Evolutionary conservation across 1,140 invertebrate genomes (phyloP).

Genomic region (Physella acuta): DNA sequence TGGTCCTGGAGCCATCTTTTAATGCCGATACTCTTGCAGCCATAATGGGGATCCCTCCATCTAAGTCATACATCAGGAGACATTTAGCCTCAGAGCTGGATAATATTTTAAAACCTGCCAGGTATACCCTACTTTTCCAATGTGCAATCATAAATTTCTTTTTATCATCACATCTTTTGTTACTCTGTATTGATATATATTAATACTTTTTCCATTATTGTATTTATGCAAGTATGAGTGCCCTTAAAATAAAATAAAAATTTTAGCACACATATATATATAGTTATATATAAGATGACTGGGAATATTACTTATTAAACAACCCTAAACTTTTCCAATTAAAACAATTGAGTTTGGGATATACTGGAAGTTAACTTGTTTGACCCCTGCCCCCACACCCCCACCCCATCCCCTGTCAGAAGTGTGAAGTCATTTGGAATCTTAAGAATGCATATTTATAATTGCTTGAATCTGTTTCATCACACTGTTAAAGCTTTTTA

Average conservation of each 20-base stretch:
- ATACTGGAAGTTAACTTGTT: background rate
- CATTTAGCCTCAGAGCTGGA: conserved; percentile 88
- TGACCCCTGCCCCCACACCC: no score
- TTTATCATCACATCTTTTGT: no score
- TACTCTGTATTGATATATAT: no score
- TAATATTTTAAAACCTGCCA: conserved; percentile 83
- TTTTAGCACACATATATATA: conserved; percentile 10
- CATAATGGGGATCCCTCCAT: conserved; percentile 86
- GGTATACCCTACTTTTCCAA: no score
- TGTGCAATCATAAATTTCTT: no score
- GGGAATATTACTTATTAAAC: background rate
- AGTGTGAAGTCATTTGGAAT: no score
- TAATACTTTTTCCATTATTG: no score
- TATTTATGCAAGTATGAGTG: no score
- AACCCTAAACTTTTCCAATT: background rate
- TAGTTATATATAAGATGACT: conserved; percentile 9
- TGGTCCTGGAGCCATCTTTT: conserved; percentile 87
- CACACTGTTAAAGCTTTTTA: no score
- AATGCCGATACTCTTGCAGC: conserved; percentile 92
- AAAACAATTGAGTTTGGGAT: background rate
- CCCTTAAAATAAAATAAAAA: background rate
- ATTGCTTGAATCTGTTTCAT: no score
- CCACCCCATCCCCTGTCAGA: no score
- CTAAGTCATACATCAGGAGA: conserved; percentile 87
- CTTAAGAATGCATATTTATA: no score